Evolutionary conservation across 2,888 invertebrate species (phyloP).

Genomic region (Pseudanteris insignis): DNA sequence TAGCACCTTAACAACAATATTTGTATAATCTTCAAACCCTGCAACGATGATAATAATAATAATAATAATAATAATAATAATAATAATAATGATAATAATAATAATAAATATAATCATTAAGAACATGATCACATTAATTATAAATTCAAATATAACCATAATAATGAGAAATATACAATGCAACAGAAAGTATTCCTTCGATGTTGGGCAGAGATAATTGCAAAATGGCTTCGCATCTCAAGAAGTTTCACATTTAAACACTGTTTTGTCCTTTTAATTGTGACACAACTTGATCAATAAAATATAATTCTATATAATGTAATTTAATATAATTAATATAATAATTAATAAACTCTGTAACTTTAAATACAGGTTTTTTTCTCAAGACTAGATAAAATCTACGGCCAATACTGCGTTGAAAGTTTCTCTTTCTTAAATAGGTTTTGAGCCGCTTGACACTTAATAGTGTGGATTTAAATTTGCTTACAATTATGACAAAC

Average conservation of each 20-base stretch:
- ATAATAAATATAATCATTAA: constrained; percentile 18
- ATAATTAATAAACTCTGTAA: constrained; percentile 59
- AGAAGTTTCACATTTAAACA: constrained; percentile 19
- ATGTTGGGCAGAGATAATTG: constrained; percentile 12
- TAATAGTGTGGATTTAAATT: constrained; percentile 16
- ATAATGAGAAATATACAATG: constrained; percentile 13
- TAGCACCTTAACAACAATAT: constrained; percentile 42
- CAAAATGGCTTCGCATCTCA: constrained; percentile 26
- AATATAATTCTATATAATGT: constrained; percentile 34
- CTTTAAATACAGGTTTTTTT: constrained; percentile 63
- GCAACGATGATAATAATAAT: constrained; percentile 29
- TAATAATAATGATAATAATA: constrained; percentile 10
- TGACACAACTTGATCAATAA: constrained; percentile 27
- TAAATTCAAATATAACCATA: no score
- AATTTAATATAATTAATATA: constrained; percentile 34
- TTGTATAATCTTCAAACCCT: constrained; percentile 33
- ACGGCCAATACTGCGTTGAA: constrained; percentile 43
- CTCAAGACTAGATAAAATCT: constrained; percentile 62
- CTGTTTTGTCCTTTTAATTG: constrained; percentile 5
- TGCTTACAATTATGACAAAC: constrained; percentile 22
- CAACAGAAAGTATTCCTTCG: constrained; percentile 10
- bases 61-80: constrained; percentile 21
- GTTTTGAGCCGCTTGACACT: constrained; percentile 36
- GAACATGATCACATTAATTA: constrained; percentile 11
- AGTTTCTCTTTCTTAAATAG: constrained; percentile 36